Evolutionary conservation across 1,140 invertebrate species (phyloP).

Genomic region (Drosophila nikananu): DNA sequence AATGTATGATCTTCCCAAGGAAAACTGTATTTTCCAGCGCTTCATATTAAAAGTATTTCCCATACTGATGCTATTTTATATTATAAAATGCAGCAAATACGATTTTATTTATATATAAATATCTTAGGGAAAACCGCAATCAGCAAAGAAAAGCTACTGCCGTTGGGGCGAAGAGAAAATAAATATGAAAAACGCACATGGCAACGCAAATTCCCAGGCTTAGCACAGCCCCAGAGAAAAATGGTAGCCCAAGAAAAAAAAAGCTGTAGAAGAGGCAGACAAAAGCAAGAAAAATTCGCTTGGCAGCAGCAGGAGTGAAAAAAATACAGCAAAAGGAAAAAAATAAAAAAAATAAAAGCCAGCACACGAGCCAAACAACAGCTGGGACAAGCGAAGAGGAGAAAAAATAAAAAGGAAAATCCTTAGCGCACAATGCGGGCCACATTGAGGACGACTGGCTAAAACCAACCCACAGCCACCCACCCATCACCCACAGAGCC

Average conservation of each 20-base stretch:
- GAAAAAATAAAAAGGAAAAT: constrained; percentile 37
- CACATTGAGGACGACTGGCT: constrained; percentile 57
- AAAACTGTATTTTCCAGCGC: background rate
- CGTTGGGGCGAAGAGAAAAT: background rate
- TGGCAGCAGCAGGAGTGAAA: constrained; percentile 30
- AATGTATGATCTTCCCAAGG: constrained; percentile 29
- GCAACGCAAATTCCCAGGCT: constrained; percentile 76
- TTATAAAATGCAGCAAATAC: constrained; percentile 16
- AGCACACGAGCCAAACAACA: constrained; percentile 71
- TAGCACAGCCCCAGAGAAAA: constrained; percentile 31
- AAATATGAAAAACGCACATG: constrained; percentile 39
- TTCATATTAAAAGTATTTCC: background rate
- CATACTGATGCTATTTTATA: background rate
- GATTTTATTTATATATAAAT: constrained; percentile 5
- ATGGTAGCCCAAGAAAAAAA: constrained; percentile 31
- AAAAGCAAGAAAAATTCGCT: constrained; percentile 59
- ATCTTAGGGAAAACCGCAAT: constrained; percentile 1
- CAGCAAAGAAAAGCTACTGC: background rate
- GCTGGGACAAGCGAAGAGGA: constrained; percentile 36
- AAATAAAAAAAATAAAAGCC: constrained; percentile 26
- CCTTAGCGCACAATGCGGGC: constrained; percentile 72
- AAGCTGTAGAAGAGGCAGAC: constrained; percentile 45
- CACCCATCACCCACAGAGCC: background rate
- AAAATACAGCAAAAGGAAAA: background rate
- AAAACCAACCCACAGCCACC: constrained; percentile 6